Base-by-base conservation (phyloP, 2,888 invertebrate species). In the Pogonocherus hispidulus region DNA sequence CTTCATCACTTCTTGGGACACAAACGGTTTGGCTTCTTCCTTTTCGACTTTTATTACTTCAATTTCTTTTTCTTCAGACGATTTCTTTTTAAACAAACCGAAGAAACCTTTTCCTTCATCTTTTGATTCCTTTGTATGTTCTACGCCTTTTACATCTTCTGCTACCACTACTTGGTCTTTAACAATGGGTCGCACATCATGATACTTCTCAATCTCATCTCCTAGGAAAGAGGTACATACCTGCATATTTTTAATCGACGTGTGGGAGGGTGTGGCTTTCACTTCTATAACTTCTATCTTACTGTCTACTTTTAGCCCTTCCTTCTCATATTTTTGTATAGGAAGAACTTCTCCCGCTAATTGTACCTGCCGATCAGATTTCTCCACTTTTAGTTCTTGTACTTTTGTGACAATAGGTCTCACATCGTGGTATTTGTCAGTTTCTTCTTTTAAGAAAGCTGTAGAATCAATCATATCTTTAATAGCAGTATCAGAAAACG, bases 351-450 rank as follows among this genome's bases (percentile, higher is more conserved):
- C 32, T 5, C 6, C 2, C 11, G 11, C 32, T 2, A 32, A 32
- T 32, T 32, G 9, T 9, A 32, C 8, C 11, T 32, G 8, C 2
- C 11, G 20, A 41, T 23, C 52, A 22, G 23, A 27, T 46, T n/a
- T n/a, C n/a, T 44, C 18, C 18, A 19, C 20, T 11, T 37, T 23
- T 23, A 23, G 14, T 35, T 37, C 44, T 55, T 18, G 9, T 22
- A 18, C 54, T 27, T 19, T 14, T 9, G 9, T 8, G 19, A 65
- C 27, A 18, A 64, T 35, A 49, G 77, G 75, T 60, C 73, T 75
- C 16, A 79, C 81, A 70, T 83, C 83, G 57, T 83, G 79, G 59
- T 79, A 82, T 41, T 76, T 71, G 51, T 77, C 71, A 54, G 81
- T 69, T 80, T 83, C 83, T 47, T 76, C 74, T 60, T 72, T 73